phyloP scores from a whole-genome alignment of 1,140 invertebrate species.

The Telenomus remus region DNA sequence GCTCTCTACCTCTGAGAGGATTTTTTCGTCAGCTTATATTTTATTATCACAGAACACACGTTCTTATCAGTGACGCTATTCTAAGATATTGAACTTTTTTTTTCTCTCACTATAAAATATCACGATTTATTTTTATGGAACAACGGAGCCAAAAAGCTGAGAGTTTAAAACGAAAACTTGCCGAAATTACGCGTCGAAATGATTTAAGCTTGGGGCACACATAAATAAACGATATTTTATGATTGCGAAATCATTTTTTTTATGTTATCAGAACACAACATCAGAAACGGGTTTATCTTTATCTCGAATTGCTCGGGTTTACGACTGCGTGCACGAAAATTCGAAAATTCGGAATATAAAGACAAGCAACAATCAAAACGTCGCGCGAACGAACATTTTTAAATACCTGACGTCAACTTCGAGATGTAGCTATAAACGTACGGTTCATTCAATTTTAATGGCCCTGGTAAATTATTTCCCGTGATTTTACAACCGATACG shows the following conservation, averaged over 20 bases:
- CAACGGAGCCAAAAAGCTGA: no score
- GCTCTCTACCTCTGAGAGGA: no score
- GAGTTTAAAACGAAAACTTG: neutral
- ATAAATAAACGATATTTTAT: constrained; percentile 27
- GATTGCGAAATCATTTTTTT: constrained; percentile 18
- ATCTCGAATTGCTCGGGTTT: constrained; percentile 22
- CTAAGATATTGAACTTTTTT: no score
- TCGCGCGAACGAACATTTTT: constrained; percentile 18
- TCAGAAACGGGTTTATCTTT: constrained; percentile 31
- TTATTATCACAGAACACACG: no score
- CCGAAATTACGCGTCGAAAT: constrained; percentile 11
- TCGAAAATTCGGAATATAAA: constrained; percentile 37
- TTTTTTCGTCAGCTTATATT: no score
- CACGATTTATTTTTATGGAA: no score
- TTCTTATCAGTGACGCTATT: no score
- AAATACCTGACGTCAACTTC: constrained; percentile 10
- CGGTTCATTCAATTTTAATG: constrained; percentile 35
- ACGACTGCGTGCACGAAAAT: constrained; percentile 29
- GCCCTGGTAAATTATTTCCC: constrained; percentile 18
- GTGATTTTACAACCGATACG: constrained; percentile 33
- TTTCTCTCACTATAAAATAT: no score
- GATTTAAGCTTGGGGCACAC: constrained; percentile 6
- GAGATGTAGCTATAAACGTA: constrained; percentile 19
- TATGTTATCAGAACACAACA: constrained; percentile 9
- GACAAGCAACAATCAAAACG: constrained; percentile 23